Evolutionary conservation across 2,888 invertebrate species (phyloP), one percentile per base, ranked within the genome.

Genomic region (Nemoura dubitans): DNA sequence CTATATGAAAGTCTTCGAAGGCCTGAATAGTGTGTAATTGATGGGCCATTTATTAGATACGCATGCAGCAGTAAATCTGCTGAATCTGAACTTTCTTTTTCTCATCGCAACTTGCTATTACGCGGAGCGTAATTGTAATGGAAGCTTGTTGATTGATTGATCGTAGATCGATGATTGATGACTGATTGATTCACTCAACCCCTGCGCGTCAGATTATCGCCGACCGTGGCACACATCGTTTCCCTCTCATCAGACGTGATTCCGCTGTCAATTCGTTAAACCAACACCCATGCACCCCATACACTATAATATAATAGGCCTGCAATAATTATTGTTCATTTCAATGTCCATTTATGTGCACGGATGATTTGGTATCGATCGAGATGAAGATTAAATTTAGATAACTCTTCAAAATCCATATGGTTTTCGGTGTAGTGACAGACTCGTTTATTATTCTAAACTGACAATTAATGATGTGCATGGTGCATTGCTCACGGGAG

Each of bases 111-210:
- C 78, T 59, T 59, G 59, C 59, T 59, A 14, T 59, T 59, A 7
- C 59, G 25, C 27, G 5, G 36, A 3, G 6, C 10, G 78, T 78
- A 78, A 78, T 78, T 78, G 78, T 78, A 10, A 26, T n/a, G 26
- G 78, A 78, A 10, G 59, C 59, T 5, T 3, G 78, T 27, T 78
- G 78, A 78, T 26, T 78, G 78, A 78, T 78, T 25, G 78, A 78
- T 78, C 26, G 78, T 2, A 21, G 28, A 26, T 78, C 78, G 78
- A 78, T 78, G 78, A 78, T 28, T 59, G 59, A 59, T 59, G 59
- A 21, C 16, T 59, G 59, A 59, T 59, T 59, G 59, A 59, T 21
- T 59, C 59, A 59, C 59, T 59, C 59, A 21, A 59, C 59, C 59
- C 59, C 16, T 3, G 16, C 59, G 59, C 59, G 16, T 59, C 59